Evolutionary conservation across 2,113 vertebrate species (phyloP).

Genomic region (Acinonyx jubatus): DNA sequence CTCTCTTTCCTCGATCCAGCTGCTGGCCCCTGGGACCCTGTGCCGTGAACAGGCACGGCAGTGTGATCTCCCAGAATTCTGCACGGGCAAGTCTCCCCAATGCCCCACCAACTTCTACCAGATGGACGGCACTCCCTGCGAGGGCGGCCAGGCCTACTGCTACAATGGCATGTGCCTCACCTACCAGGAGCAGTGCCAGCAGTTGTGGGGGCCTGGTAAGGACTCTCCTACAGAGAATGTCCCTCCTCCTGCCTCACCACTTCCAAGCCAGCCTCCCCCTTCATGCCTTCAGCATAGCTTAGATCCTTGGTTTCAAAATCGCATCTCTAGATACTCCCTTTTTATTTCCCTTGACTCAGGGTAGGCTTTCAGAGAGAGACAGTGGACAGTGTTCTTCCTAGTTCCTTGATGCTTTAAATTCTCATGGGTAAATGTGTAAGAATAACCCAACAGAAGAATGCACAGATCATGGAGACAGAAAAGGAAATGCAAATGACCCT

Average conservation of each 20-base stretch:
- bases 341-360: background rate
- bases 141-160: slow-evolving; percentile 91
- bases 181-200: slow-evolving; percentile 93
- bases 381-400: background rate
- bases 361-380: background rate
- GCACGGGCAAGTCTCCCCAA: slow-evolving; percentile 91
- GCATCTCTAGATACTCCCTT: background rate
- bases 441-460: background rate
- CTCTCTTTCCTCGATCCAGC: slow-evolving; percentile 79
- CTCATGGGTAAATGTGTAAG: background rate
- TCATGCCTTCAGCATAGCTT: no score
- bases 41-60: slow-evolving; percentile 89
- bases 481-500: background rate
- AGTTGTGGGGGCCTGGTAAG: slow-evolving; percentile 94
- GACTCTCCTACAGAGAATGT: rapidly evolving
- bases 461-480: background rate
- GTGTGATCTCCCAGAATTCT: slow-evolving; percentile 96
- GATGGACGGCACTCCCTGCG: slow-evolving; percentile 91
- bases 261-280: background rate
- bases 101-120: slow-evolving; percentile 96
- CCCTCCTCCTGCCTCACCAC: background rate
- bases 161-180: slow-evolving; percentile 98
- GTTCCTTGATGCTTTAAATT: background rate
- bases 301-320: background rate
- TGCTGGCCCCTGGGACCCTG: slow-evolving; percentile 90